phyloP scores from a whole-genome alignment of 2,888 invertebrate genomes.

The Eupithecia dodoneata region DNA sequence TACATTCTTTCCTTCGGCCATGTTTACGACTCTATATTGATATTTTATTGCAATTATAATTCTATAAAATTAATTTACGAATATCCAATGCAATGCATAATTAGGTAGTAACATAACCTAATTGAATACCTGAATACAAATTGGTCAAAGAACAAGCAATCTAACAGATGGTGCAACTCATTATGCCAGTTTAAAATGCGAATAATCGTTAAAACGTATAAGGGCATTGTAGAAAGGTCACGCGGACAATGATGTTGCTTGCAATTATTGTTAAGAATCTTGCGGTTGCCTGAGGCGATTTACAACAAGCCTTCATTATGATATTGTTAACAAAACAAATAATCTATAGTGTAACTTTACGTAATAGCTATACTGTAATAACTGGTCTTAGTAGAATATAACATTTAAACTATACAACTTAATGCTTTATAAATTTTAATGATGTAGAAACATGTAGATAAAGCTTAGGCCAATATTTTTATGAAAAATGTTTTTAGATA shows the following conservation, averaged over 20 bases:
- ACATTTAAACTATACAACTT: neutral
- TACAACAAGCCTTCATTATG: slow-evolving; percentile 14
- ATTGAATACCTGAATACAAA: slow-evolving; percentile 16
- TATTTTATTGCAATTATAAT: slow-evolving; percentile 8
- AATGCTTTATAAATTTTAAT: neutral
- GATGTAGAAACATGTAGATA: neutral
- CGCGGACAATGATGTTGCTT: slow-evolving; percentile 17
- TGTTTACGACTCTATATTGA: slow-evolving; percentile 6
- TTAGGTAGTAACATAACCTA: slow-evolving; percentile 14
- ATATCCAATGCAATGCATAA: slow-evolving; percentile 13
- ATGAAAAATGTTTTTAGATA: neutral
- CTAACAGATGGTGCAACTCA: slow-evolving; percentile 27
- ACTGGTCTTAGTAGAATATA: neutral
- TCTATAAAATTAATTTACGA: slow-evolving; percentile 1
- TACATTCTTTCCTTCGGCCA: neutral
- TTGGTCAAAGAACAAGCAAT: slow-evolving; percentile 19
- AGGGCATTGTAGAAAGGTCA: slow-evolving; percentile 32
- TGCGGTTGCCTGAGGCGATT: slow-evolving; percentile 20
- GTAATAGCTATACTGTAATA: neutral
- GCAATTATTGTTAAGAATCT: slow-evolving; percentile 28
- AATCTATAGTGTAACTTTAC: neutral
- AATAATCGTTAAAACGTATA: slow-evolving; percentile 26
- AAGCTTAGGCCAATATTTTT: too few species aligned
- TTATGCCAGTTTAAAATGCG: slow-evolving; percentile 18
- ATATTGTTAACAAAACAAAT: slow-evolving; percentile 11